Conservation (phyloP, 2,797 vertebrate genomes). For the Hippoglossus hippoglossus region DNA sequence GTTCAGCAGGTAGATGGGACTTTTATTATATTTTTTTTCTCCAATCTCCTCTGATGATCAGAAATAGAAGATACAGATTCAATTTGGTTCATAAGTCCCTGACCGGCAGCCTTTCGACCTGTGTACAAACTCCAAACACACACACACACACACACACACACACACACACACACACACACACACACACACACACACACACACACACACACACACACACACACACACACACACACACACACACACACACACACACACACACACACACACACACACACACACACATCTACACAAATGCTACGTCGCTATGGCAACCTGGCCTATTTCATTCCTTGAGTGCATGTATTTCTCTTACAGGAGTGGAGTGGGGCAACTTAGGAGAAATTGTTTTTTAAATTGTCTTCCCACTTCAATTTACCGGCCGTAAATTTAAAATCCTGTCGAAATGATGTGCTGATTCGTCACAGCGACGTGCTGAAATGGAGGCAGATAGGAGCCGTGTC, state of each 20-base stretch:
- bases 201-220: slow-evolving; percentile 19
- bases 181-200: background rate
- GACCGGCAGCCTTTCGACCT: slow-evolving; percentile 63
- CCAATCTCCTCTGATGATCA: slow-evolving; percentile 57
- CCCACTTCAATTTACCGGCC: slow-evolving; percentile 80
- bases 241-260: slow-evolving; percentile 21
- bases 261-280: slow-evolving; percentile 1
- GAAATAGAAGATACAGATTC: slow-evolving; percentile 69
- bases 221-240: slow-evolving; percentile 21
- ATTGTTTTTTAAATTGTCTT: slow-evolving; percentile 84
- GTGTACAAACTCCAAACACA: slow-evolving; percentile 46
- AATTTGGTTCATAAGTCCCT: slow-evolving; percentile 68
- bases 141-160: background rate
- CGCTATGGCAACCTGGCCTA: slow-evolving; percentile 76
- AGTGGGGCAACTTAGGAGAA: slow-evolving; percentile 80
- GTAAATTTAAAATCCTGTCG: slow-evolving; percentile 76
- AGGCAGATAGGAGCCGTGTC: slow-evolving; percentile 53
- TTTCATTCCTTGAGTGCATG: slow-evolving; percentile 71
- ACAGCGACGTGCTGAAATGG: slow-evolving; percentile 57
- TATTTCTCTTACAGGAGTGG: slow-evolving; percentile 73
- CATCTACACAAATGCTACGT: slow-evolving; percentile 60
- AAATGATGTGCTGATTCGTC: slow-evolving; percentile 72
- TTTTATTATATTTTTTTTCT: slow-evolving; percentile 2
- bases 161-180: background rate
- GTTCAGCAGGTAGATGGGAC: slow-evolving; percentile 32